Evolutionary conservation across 64 coral and sea anemone species (phyloP), one percentile per base, ranked within the genome.

Genomic region (Orbicella faveolata): DNA sequence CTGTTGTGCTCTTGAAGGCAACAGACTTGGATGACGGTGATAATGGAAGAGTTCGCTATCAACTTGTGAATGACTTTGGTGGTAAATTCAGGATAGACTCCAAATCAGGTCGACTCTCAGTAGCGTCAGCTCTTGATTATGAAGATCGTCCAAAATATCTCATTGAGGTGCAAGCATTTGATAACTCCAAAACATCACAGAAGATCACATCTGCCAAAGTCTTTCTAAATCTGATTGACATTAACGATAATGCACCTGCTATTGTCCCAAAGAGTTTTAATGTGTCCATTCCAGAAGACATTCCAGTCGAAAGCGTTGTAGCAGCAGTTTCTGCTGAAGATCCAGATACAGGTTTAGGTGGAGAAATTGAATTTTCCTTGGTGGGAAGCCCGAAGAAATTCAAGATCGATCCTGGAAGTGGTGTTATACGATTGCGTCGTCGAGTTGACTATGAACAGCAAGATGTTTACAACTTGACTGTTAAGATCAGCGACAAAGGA

Each of bases 401-500:
- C 73, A 94, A 94, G 25, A 97, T 97, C 75, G 95, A 97, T 84
- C 48, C 88, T 73, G 85, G 90, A 25, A 97, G 88, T 83, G 95
- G 91, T 78, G 79, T 97, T 13, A 94, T 97, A 70, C 52, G 92
- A 73, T 74, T 97, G 21, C 91, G 95, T 36, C 76, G 92, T 5
- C 77, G 20, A 21, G 68, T 97, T 1, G 77, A 97, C 64, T 91
- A 88, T 75, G 95, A 97, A 89, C 15, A 23, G 13, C 9, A 91
- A 52, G 63, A 70, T 18, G 36, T 75, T 21, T 97, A 97, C 74
- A 97, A 97, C 62, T 81, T 97, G 62, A 91, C 88, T 48, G 63
- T 97, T 34, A 78, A 39, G 70, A 84, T 97, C 26, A 86, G 76
- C 23, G 95, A 97, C 36, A 93, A 88, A 70, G 92, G 88, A 84